Base-by-base conservation (phyloP, 2,113 vertebrate genomes). In the Brevimyrus niger region DNA sequence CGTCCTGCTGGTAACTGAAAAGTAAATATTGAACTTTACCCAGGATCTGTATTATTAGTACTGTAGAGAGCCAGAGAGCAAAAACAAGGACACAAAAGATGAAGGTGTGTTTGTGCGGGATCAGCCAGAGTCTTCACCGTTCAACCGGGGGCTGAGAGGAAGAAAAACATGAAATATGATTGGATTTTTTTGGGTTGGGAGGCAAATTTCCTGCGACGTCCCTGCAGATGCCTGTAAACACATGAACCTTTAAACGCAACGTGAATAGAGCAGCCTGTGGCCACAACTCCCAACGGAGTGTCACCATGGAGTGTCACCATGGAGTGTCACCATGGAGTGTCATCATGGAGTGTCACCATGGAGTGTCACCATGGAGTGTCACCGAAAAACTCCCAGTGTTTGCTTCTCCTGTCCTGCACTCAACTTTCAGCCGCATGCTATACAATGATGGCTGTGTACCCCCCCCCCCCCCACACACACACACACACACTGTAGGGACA, bases 11-110 rank as follows among this genome's bases (percentile, higher is more conserved):
- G 82, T 90, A 86, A 92, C 55, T 88, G 89, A 35, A 92, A 90
- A 92, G 93, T 86, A 94, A 95, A 95, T 96, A 95, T 95, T 94
- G 90, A 90, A 90, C 91, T 94, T 95, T 94, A 93, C 92, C 88
- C 4, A n/a, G 90, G 90, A 87, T 61, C 27, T 42, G 80, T 53
- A 84, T 50, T 89, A 86, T 53, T 87, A 51, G 92, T 89, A 55
- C 4, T 38, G 69, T 51, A 21, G 6, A 87, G 35, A 53, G n/a
- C 11, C 44, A 19, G n/a, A 0, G 53, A 87, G 4, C 10, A 90
- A 87, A 84, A 85, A 76, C 90, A 90, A 91, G 90, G 89, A 87
- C 91, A 87, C 51, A 42, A 19, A 27, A 10, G n/a, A 35, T 19
- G 11, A 31, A 46, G 47, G 8, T 42, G 11, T 38, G 53, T 65